Conservation (phyloP, 2,113 vertebrate genomes). For the Neodontobutis hainanensis region DNA sequence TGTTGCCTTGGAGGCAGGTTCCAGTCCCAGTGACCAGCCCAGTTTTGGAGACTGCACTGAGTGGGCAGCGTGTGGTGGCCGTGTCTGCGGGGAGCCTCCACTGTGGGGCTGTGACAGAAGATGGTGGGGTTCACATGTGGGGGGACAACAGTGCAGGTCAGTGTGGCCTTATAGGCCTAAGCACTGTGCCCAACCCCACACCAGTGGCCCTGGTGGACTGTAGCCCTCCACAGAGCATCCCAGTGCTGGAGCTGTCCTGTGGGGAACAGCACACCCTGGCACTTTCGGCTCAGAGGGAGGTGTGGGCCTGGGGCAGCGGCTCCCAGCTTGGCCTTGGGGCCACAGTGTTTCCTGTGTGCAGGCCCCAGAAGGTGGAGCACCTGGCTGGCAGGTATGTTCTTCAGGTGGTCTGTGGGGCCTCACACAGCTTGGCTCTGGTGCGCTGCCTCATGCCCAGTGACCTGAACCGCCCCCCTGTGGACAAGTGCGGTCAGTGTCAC, state of each 20-base stretch:
- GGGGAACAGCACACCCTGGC: constrained; percentile 92
- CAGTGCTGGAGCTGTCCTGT: constrained; percentile 89
- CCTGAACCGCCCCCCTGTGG: constrained; percentile 81
- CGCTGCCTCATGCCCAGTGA: constrained; percentile 84
- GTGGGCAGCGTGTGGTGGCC: constrained; percentile 82
- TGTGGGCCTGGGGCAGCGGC: constrained; percentile 97
- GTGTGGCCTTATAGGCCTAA: constrained; percentile 84
- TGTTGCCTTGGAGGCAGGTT: constrained; percentile 85
- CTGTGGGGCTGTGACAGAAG: constrained; percentile 89
- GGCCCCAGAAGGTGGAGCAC: constrained; percentile 90
- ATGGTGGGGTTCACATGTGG: constrained; percentile 93
- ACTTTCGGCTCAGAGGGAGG: constrained; percentile 85
- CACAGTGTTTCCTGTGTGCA: constrained; percentile 84
- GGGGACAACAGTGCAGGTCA: constrained; percentile 92
- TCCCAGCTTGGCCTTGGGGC: constrained; percentile 88
- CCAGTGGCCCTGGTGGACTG: constrained; percentile 84
- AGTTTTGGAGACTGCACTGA: constrained; percentile 83
- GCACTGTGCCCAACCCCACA: constrained; percentile 83
- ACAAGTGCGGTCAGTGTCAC: constrained; percentile 93
- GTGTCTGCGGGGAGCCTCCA: constrained; percentile 93
- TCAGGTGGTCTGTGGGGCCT: constrained; percentile 91
- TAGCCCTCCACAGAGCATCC: constrained; percentile 76
- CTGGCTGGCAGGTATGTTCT: constrained; percentile 88
- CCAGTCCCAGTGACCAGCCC: constrained; percentile 68
- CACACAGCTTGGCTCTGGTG: constrained; percentile 92